A percentile compares a stretch with the other conserved stretches of the same genome.
These are phyloP conservation scores for Leistus spinibarbis DNA, from an alignment of 2,888 invertebrate species.

Conservation along the genomic window DNA sequence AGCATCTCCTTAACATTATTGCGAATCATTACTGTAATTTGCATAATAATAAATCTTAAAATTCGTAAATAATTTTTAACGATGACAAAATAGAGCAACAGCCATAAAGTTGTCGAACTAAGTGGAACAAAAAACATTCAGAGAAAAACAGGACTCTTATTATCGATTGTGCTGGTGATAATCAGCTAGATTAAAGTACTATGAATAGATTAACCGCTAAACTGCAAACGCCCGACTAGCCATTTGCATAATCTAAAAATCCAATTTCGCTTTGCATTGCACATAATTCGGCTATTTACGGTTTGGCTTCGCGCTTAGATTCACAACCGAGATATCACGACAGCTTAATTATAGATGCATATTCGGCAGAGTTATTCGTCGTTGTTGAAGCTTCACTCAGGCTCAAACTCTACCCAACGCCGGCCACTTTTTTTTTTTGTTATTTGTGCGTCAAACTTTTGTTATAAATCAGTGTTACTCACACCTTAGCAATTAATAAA, in stretches of 20 bases:
- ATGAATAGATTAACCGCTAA: background rate
- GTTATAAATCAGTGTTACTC: conserved; percentile 23
- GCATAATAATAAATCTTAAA: no score
- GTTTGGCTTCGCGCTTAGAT: background rate
- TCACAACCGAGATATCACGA: conserved; percentile 10
- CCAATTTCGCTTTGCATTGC: conserved; percentile 25
- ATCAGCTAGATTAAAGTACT: background rate
- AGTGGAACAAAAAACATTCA: background rate
- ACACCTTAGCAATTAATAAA: conserved; percentile 29
- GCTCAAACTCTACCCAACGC: background rate
- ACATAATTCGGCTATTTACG: conserved; percentile 29
- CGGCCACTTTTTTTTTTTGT: background rate
- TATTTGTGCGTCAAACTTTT: conserved; percentile 7
- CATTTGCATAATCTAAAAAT: conserved; percentile 37
- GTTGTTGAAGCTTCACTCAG: background rate
- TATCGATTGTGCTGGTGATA: background rate
- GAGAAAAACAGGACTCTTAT: background rate
- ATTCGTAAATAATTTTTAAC: no score
- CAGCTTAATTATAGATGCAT: conserved; percentile 37
- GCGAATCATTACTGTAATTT: no score
- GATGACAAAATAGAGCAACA: no score
- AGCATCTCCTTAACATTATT: no score
- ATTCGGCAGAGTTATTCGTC: background rate
- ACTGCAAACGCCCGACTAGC: background rate
- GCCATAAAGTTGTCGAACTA: no score